phyloP scores from a whole-genome alignment of 1,140 invertebrate species.

The Amyelois transitella region DNA sequence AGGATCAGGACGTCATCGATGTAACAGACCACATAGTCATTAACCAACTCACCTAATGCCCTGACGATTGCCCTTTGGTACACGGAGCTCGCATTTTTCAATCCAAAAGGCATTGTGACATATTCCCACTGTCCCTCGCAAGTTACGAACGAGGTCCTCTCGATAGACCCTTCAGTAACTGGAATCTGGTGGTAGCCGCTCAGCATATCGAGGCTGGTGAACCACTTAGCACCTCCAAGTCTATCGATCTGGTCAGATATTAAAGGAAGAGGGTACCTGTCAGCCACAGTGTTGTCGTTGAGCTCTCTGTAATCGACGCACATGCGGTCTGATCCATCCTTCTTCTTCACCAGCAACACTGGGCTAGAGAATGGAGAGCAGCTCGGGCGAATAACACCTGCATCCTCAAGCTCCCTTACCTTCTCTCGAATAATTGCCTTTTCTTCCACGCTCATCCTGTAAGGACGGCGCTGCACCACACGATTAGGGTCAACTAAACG shows the following conservation, averaged over 20 bases:
- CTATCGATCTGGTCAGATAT: conserved; percentile 8
- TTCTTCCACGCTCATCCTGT: conserved; percentile 8
- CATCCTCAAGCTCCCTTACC: conserved; percentile 7
- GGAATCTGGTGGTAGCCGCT: conserved; percentile 11
- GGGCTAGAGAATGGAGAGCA: conserved; percentile 16
- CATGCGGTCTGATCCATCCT: conserved; percentile 9
- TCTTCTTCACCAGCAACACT: conserved; percentile 14
- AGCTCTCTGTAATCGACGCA: conserved; percentile 16
- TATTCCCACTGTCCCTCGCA: conserved; percentile 12
- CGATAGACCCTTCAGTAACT: conserved; percentile 4
- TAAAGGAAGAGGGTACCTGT: conserved; percentile 9
- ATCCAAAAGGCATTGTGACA: conserved; percentile 14
- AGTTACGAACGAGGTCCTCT: conserved; percentile 15
- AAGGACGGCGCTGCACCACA: conserved; percentile 12
- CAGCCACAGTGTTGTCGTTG: conserved; percentile 10
- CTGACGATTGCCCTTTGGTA: conserved; percentile 11
- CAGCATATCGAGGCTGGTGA: conserved; percentile 6
- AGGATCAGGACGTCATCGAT: conserved; percentile 18
- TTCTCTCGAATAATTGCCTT: conserved; percentile 7
- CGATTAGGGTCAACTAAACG: conserved; percentile 12
- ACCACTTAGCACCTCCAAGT: background rate
- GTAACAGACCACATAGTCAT: conserved; percentile 3
- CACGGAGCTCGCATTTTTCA: conserved; percentile 8
- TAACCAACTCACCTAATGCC: conserved; percentile 8
- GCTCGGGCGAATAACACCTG: conserved; percentile 11